A percentile compares a stretch with the other conserved stretches of the same genome.
Evolutionary conservation across 2,888 invertebrate genomes (phyloP).

Genomic region (Phrixothrix hirtus): DNA sequence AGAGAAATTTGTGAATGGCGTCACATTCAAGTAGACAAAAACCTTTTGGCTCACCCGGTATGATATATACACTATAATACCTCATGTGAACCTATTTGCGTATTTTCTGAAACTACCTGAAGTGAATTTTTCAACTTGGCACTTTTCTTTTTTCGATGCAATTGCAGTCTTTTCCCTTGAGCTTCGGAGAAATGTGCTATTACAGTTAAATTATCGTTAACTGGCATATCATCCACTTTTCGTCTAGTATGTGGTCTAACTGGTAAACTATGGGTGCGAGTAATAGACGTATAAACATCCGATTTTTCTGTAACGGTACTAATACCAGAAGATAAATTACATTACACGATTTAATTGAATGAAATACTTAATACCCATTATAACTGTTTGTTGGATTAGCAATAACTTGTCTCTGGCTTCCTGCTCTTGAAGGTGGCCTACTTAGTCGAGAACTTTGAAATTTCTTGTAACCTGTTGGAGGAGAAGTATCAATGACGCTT

Average conservation of each 20-base stretch:
- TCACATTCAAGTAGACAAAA: too few relatives aligned
- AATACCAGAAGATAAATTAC: background rate
- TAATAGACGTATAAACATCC: background rate
- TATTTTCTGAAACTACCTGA: too few relatives aligned
- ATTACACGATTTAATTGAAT: background rate
- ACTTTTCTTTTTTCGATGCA: too few relatives aligned
- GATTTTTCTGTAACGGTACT: background rate
- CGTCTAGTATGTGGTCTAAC: conserved; percentile 34
- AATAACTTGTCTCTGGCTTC: background rate
- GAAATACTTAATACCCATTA: background rate
- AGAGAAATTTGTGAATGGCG: too few relatives aligned
- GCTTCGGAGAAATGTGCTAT: background rate
- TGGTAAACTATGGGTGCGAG: conserved; percentile 27
- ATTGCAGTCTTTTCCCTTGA: too few relatives aligned
- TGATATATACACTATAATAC: too few relatives aligned
- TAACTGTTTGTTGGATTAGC: conserved; percentile 8
- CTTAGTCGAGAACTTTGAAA: conserved; percentile 16
- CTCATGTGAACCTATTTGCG: too few relatives aligned
- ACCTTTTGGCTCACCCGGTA: too few relatives aligned
- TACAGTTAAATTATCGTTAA: background rate
- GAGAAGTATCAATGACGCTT: conserved; percentile 51
- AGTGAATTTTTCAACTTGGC: too few relatives aligned
- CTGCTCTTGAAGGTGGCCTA: conserved; percentile 15
- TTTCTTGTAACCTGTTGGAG: conserved; percentile 43
- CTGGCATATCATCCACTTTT: conserved; percentile 27